Evolutionary conservation across 2,888 invertebrate species (phyloP).

Genomic region (Apotomis turbidana): DNA sequence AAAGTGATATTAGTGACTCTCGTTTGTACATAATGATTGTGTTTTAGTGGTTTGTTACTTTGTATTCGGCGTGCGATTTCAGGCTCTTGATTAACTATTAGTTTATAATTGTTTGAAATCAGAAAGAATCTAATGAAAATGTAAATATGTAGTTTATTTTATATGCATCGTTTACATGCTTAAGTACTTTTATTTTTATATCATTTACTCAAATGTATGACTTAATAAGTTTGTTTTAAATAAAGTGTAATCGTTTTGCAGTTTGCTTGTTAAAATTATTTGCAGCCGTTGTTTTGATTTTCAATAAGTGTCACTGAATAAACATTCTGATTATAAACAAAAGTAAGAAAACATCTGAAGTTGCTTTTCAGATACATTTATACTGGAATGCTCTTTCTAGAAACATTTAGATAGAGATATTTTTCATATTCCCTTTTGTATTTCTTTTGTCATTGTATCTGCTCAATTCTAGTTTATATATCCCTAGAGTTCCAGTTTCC

Average conservation of each 20-base stretch:
- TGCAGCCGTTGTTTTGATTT: conserved; percentile 26
- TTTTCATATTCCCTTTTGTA: conserved; percentile 19
- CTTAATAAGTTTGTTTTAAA: conserved; percentile 58
- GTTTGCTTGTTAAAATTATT: conserved; percentile 45
- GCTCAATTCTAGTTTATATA: conserved; percentile 37
- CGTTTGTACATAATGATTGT: conserved; percentile 49
- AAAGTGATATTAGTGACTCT: conserved; percentile 50
- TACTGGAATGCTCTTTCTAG: conserved; percentile 26
- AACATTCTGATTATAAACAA: conserved; percentile 15
- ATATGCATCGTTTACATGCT: conserved; percentile 71
- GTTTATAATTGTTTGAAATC: conserved; percentile 48
- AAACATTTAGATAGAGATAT: conserved; percentile 20
- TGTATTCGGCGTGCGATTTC: conserved; percentile 44
- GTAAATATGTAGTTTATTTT: conserved; percentile 73
- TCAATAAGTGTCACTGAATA: conserved; percentile 23
- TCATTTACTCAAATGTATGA: conserved; percentile 73
- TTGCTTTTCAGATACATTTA: conserved; percentile 26
- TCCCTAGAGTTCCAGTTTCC: conserved; percentile 25
- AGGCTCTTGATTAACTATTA: conserved; percentile 46
- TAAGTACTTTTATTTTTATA: conserved; percentile 66
- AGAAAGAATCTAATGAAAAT: conserved; percentile 57
- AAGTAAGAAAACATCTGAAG: conserved; percentile 17
- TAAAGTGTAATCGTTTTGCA: conserved; percentile 51
- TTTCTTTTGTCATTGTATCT: conserved; percentile 30
- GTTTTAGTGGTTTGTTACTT: conserved; percentile 33